These are phyloP conservation scores for Panthera tigris DNA, from an alignment of 2,113 vertebrate species.

Conservation along the genomic window DNA sequence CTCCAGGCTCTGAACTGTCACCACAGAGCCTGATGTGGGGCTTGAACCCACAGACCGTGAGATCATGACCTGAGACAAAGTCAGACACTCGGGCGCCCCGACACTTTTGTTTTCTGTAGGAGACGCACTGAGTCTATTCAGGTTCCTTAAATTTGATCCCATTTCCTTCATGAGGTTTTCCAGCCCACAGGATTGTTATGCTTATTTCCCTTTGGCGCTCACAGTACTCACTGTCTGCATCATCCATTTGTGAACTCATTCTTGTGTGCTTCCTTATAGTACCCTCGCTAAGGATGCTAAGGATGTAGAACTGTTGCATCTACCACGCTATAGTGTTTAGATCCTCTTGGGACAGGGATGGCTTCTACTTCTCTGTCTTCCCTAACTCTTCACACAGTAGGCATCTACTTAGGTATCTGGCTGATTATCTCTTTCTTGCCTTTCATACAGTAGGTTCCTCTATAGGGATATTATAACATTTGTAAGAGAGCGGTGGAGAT, in stretches of 20 bases:
- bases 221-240: not conserved
- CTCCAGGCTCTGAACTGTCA: too few relatives aligned
- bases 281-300: not conserved
- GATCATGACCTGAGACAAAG: too few relatives aligned
- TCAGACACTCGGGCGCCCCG: too few relatives aligned
- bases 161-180: conserved; percentile 1
- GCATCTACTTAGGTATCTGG: not conserved
- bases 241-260: not conserved
- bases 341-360: not conserved
- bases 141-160: not conserved
- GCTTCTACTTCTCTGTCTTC: not conserved
- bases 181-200: not conserved
- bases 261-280: not conserved
- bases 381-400: not conserved
- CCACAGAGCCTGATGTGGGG: too few relatives aligned
- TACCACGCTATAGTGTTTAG: not conserved
- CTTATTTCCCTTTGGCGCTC: not conserved
- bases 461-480: not conserved
- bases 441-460: not conserved
- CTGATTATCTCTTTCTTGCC: not conserved
- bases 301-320: not conserved
- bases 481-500: not conserved
- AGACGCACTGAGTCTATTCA: not conserved
- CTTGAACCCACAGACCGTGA: too few relatives aligned
- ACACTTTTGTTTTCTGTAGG: not conserved